Evolutionary conservation across 2,113 vertebrate genomes (phyloP).

Genomic region (Setophaga kirtlandii): DNA sequence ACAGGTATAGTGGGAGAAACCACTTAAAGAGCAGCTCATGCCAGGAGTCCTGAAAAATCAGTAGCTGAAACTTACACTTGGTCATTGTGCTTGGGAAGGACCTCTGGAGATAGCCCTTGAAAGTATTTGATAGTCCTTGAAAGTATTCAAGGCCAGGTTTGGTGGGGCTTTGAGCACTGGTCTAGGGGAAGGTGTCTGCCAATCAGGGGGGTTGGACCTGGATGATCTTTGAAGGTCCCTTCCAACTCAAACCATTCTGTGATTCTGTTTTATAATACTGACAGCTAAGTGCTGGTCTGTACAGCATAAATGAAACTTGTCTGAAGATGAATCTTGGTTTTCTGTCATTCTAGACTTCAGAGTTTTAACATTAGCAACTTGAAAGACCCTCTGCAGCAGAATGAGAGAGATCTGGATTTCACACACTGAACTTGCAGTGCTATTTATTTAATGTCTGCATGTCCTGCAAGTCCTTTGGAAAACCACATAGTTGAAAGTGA

Average conservation of each 20-base stretch:
- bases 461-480: background rate
- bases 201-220: background rate
- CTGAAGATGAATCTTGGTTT: background rate
- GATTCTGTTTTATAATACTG: background rate
- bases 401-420: background rate
- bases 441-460: background rate
- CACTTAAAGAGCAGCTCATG: background rate
- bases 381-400: background rate
- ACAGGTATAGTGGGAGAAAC: background rate
- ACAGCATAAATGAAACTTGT: background rate
- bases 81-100: background rate
- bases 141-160: background rate
- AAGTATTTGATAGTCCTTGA: too few species aligned
- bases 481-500: background rate
- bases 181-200: background rate
- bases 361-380: background rate
- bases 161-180: background rate
- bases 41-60: background rate
- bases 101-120: background rate
- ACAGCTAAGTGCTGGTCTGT: background rate
- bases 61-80: accelerated
- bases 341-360: background rate
- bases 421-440: background rate
- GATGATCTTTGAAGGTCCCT: background rate
- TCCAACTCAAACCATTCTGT: background rate